Percentiles rank a stretch among this genome's conserved stretches.
Evolutionary conservation across 2,888 invertebrate genomes (phyloP).

Genomic region (Drosophila imparisetae): DNA sequence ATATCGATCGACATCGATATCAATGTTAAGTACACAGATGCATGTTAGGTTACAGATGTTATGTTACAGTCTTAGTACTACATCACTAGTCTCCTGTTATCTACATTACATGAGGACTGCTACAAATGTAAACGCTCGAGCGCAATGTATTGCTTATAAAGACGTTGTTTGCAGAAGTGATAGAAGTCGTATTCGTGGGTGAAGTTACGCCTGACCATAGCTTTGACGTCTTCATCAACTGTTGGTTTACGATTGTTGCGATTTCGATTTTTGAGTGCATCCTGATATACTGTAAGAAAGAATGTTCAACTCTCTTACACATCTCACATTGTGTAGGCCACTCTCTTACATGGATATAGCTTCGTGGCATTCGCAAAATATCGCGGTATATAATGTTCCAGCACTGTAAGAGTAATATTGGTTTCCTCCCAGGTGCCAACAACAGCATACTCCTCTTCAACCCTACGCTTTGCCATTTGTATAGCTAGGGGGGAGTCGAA

Average conservation of each 20-base stretch:
- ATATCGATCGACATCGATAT: too few species aligned
- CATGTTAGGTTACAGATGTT: too few species aligned
- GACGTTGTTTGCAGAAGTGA: constrained; percentile 93
- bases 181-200: constrained; percentile 95
- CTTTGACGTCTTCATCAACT: constrained; percentile 92
- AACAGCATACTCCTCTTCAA: constrained; percentile 93
- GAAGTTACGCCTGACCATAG: constrained; percentile 93
- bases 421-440: constrained; percentile 95
- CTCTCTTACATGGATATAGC: constrained; percentile 90
- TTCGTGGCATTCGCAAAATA: constrained; percentile 92
- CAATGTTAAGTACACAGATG: too few species aligned
- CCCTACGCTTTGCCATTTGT: constrained; percentile 92
- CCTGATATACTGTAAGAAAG: constrained; percentile 68
- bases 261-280: constrained; percentile 88
- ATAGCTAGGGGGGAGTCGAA: constrained; percentile 93
- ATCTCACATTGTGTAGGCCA: not conserved
- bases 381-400: constrained; percentile 92
- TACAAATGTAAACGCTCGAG: constrained; percentile 29
- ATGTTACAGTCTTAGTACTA: too few species aligned
- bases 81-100: too few species aligned
- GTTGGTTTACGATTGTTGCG: constrained; percentile 93
- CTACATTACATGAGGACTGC: too few species aligned
- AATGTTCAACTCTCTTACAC: not conserved
- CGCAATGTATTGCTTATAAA: constrained; percentile 88
- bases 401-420: constrained; percentile 92